A percentile compares a stretch with the other conserved stretches of the same genome.
Evolutionary conservation across 1,140 invertebrate genomes (phyloP).

Genomic region (Homarus americanus): DNA sequence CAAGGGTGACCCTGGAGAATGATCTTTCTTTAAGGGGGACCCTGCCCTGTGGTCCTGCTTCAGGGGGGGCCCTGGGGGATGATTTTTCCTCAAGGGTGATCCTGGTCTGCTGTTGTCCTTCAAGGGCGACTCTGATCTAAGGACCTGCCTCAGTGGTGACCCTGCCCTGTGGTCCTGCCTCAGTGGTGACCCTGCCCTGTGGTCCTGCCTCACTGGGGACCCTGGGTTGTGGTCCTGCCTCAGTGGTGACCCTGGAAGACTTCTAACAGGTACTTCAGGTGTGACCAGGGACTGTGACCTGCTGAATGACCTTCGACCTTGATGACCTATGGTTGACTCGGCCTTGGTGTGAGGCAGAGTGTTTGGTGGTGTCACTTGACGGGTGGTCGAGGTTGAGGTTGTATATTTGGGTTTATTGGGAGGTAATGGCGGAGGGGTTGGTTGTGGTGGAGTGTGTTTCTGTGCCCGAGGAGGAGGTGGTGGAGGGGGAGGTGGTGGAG

Average conservation of each 20-base stretch:
- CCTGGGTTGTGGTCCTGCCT: constrained; percentile 20
- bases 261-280: neutral
- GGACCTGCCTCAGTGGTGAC: constrained; percentile 20
- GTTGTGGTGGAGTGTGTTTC: neutral
- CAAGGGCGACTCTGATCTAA: neutral
- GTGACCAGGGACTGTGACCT: neutral
- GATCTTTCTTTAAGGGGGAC: neutral
- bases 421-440: constrained; percentile 17
- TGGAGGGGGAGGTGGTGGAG: neutral
- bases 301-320: too few relatives aligned
- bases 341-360: too few relatives aligned
- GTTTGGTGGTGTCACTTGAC: too few relatives aligned
- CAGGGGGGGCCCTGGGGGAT: neutral
- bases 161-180: constrained; percentile 32
- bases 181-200: neutral
- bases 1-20: constrained; percentile 14
- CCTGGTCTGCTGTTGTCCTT: constrained; percentile 5
- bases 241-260: neutral
- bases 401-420: constrained; percentile 35
- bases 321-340: too few relatives aligned
- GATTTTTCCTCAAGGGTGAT: neutral
- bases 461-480: neutral
- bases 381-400: neutral
- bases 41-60: neutral
- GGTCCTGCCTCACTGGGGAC: neutral